Evolutionary conservation across 1,140 invertebrate species (phyloP).

Genomic region (Aporrectodea caliginosa): DNA sequence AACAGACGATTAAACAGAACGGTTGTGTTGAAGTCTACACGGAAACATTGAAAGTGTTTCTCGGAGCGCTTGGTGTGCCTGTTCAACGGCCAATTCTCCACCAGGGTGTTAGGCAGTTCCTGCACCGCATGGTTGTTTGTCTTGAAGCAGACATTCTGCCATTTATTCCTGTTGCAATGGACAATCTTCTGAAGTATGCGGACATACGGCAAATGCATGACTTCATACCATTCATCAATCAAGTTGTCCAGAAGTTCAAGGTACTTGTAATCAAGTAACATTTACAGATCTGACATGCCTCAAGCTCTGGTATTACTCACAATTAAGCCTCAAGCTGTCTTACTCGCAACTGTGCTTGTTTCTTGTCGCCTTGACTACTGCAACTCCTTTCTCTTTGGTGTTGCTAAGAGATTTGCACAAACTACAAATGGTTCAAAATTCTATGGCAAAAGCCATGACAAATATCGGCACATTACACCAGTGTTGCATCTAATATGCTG

Average conservation of each 20-base stretch:
- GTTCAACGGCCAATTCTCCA: conserved; percentile 50
- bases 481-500: too few species aligned
- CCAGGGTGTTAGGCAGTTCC: conserved; percentile 59
- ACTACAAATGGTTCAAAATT: too few species aligned
- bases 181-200: conserved; percentile 58
- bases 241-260: conserved; percentile 63
- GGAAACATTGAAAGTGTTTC: conserved; percentile 59
- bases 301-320: too few species aligned
- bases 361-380: too few species aligned
- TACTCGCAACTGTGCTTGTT: too few species aligned
- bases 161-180: conserved; percentile 59
- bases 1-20: conserved; percentile 60
- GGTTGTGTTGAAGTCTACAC: conserved; percentile 59
- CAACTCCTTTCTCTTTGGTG: too few species aligned
- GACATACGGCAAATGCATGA: conserved; percentile 60
- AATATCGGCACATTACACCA: too few species aligned
- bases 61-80: conserved; percentile 57
- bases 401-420: too few species aligned
- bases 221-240: conserved; percentile 63
- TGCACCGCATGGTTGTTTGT: conserved; percentile 64
- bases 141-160: conserved; percentile 62
- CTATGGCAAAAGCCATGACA: too few species aligned
- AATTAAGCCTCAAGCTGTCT: too few species aligned
- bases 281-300: too few species aligned
- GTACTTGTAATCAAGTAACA: too few species aligned